Percentiles rank a stretch among this genome's conserved stretches.
These are phyloP conservation scores for Aythya baeri DNA, from an alignment of 2,113 vertebrate genomes.

Conservation along the genomic window DNA sequence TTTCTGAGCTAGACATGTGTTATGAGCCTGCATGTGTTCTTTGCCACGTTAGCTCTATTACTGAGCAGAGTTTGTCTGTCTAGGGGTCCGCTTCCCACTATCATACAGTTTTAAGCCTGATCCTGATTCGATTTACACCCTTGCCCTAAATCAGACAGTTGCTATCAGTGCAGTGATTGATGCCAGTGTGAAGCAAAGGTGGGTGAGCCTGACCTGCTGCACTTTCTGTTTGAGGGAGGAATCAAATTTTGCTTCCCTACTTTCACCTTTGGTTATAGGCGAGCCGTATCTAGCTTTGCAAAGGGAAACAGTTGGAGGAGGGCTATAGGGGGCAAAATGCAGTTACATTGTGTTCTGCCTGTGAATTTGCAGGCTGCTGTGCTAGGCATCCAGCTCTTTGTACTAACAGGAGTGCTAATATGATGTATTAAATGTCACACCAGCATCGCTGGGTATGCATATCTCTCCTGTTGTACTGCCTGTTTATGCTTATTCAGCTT, in stretches of 20 bases:
- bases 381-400: slow-evolving; percentile 71
- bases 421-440: slow-evolving; percentile 93
- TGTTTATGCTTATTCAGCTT: slow-evolving; percentile 95
- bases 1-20: slow-evolving; percentile 26
- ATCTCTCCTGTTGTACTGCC: slow-evolving; percentile 77
- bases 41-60: background rate
- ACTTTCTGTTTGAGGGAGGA: slow-evolving; percentile 6
- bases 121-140: background rate
- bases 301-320: slow-evolving; percentile 1
- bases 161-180: background rate
- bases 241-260: background rate
- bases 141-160: background rate
- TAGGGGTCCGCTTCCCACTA: background rate
- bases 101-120: background rate
- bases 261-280: slow-evolving; percentile 8
- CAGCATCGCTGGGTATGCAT: slow-evolving; percentile 82
- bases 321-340: background rate
- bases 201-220: background rate
- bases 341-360: background rate
- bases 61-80: background rate
- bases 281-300: background rate
- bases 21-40: background rate
- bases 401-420: slow-evolving; percentile 86
- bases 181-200: background rate
- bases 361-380: slow-evolving; percentile 25